phyloP scores from a whole-genome alignment of 2,113 vertebrate genomes.

The Oreochromis aureus region DNA sequence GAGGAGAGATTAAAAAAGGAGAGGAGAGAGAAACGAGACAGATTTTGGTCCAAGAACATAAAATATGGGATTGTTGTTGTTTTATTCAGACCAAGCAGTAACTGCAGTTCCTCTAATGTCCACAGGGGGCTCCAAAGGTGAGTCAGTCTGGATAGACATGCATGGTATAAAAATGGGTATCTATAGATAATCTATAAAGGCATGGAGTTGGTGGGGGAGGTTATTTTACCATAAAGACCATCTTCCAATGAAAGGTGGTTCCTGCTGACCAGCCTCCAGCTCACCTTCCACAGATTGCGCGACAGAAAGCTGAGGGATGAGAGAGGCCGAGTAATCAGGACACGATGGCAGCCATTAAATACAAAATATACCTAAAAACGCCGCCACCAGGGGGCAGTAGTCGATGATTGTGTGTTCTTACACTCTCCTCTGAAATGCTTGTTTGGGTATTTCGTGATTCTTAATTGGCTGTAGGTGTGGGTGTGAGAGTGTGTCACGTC shows the following conservation, averaged over 20 bases:
- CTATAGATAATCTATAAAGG: neutral
- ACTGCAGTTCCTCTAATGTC: neutral
- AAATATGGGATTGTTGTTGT: neutral
- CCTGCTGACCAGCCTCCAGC: neutral
- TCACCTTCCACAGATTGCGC: neutral
- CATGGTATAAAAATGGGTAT: rapidly evolving
- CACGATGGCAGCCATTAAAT: rapidly evolving
- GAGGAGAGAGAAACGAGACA: neutral
- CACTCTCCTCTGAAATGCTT: neutral
- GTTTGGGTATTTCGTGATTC: neutral
- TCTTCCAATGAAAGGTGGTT: neutral
- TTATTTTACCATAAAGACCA: neutral
- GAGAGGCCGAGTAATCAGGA: neutral
- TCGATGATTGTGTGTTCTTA: rapidly evolving
- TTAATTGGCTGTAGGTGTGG: neutral
- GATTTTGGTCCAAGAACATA: neutral
- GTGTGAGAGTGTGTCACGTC: neutral
- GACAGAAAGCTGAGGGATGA: neutral
- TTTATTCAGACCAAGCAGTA: neutral
- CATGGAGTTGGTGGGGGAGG: rapidly evolving
- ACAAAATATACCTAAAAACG: rapidly evolving
- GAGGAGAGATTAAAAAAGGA: neutral
- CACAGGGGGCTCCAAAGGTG: neutral
- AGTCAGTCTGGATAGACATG: rapidly evolving
- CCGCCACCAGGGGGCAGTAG: rapidly evolving